Conservation (phyloP, 2,113 vertebrate genomes). For the Myiozetetes cayanensis region DNA sequence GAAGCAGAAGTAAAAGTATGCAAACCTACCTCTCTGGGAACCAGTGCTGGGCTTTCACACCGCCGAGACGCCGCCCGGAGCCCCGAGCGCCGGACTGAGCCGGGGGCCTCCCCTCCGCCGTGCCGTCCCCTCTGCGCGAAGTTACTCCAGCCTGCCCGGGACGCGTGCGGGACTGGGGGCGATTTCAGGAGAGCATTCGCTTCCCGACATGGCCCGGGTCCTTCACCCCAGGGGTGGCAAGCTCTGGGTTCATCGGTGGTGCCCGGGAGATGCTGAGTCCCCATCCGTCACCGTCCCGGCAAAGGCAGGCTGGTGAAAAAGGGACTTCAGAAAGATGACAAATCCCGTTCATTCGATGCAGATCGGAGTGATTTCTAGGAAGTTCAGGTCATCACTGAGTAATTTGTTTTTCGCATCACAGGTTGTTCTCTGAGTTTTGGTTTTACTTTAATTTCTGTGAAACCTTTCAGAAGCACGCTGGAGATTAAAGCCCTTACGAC, state of each 20-base stretch:
- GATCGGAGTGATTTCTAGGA: conserved; percentile 14
- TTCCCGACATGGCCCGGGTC: neutral
- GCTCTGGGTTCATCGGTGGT: fast-evolving
- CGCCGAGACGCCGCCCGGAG: neutral
- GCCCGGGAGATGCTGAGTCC: neutral
- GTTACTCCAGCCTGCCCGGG: neutral
- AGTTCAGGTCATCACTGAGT: neutral
- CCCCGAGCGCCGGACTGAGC: neutral
- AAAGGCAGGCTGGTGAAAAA: neutral
- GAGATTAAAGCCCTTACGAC: neutral
- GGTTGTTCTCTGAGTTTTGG: neutral
- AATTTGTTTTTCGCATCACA: neutral
- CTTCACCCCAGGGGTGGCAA: neutral
- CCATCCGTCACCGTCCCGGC: neutral
- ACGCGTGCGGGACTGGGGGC: fast-evolving
- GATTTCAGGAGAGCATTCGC: neutral
- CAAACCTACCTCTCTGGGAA: neutral
- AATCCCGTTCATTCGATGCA: neutral
- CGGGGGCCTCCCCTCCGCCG: neutral
- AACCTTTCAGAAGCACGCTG: neutral
- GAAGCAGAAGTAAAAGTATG: neutral
- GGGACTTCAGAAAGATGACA: neutral
- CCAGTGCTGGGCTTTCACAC: neutral
- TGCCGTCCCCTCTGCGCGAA: fast-evolving
- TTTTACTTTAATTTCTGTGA: conserved; percentile 21